These are phyloP conservation scores for Alectoris magna DNA, from an alignment of 2,797 vertebrate genomes.

Conservation along the genomic window DNA sequence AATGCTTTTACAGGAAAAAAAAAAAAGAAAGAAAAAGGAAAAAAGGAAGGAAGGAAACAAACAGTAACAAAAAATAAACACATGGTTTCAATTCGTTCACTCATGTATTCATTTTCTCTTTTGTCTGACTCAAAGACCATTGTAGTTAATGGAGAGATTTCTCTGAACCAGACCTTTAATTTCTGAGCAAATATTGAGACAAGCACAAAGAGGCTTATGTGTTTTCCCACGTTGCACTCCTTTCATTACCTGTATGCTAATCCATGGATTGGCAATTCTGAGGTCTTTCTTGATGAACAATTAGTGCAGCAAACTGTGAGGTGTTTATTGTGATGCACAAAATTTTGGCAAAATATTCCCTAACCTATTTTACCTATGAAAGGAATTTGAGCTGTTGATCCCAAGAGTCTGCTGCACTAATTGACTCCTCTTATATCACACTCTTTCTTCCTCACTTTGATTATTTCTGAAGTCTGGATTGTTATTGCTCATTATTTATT, in stretches of 20 bases:
- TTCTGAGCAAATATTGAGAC: not conserved
- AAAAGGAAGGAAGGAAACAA: not conserved
- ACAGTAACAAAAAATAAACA: not conserved
- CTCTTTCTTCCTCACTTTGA: conserved; percentile 8
- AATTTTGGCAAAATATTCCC: not conserved
- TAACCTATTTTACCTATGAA: not conserved
- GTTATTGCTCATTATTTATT: conserved; percentile 23
- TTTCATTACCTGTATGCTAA: not conserved
- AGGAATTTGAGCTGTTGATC: not conserved
- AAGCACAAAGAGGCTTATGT: not conserved
- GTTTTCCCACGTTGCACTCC: accelerated
- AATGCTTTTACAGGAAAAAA: not conserved
- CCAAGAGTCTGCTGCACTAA: not conserved
- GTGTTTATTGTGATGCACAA: conserved; percentile 8
- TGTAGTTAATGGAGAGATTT: not conserved
- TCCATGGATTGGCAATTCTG: not conserved
- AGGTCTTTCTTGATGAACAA: not conserved
- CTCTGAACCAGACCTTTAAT: not conserved
- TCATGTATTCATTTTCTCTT: not conserved
- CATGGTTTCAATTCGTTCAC: not conserved
- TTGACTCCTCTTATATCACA: not conserved
- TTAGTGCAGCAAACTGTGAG: conserved; percentile 1
- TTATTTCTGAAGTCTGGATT: conserved; percentile 31
- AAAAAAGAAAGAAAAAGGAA: not conserved
- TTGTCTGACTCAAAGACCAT: not conserved